Conservation (phyloP, 2,888 invertebrate genomes). For the Lepidonotus clava region DNA sequence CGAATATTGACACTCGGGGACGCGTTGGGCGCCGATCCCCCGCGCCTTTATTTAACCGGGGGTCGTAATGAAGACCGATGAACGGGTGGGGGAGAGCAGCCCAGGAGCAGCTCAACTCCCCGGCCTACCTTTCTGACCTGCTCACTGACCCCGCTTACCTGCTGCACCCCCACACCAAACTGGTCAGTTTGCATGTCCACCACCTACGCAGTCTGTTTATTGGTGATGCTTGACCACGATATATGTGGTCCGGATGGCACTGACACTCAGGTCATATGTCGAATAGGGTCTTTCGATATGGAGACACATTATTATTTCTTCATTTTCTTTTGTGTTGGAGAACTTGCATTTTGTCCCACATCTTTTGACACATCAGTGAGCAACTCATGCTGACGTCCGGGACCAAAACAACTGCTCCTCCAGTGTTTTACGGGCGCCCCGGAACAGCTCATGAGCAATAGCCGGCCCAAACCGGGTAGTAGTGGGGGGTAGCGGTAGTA, state of each 20-base stretch:
- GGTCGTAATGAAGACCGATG: constrained; percentile 10
- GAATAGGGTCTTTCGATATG: too few relatives aligned
- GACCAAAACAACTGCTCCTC: neutral
- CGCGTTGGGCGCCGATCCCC: neutral
- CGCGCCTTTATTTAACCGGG: constrained; percentile 30
- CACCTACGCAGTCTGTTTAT: too few relatives aligned
- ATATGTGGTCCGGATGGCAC: too few relatives aligned
- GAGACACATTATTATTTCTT: neutral
- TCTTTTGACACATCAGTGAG: neutral
- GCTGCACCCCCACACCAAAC: too few relatives aligned
- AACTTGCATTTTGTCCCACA: neutral
- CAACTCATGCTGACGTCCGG: neutral
- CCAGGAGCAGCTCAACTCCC: neutral
- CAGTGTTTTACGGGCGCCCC: neutral
- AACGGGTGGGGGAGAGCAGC: neutral
- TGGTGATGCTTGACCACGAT: too few relatives aligned
- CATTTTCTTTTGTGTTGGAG: neutral
- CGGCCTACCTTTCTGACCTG: neutral
- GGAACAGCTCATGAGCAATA: neutral
- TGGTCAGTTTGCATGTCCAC: too few relatives aligned
- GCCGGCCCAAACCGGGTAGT: neutral
- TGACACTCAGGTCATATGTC: too few relatives aligned
- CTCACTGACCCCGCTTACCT: neutral
- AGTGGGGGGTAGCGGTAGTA: neutral
- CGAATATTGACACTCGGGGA: constrained; percentile 48